These are phyloP conservation scores for Drosophila hawaiiensis DNA, from an alignment of 2,888 invertebrate genomes.

Conservation along the genomic window DNA sequence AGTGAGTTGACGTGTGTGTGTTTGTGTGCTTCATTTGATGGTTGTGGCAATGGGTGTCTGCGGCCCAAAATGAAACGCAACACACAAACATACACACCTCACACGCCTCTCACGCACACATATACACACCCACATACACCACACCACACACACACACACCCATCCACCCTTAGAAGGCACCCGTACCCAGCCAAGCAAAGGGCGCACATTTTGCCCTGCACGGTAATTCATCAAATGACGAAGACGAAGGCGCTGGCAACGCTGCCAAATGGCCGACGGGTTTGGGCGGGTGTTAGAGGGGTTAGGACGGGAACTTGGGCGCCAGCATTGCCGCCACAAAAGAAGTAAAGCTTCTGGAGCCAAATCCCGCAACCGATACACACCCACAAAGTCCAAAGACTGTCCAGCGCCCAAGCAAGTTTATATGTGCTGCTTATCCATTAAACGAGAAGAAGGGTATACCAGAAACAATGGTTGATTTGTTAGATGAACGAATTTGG, in stretches of 20 bases:
- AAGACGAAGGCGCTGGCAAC: slow-evolving; percentile 52
- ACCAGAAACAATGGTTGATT: not conserved
- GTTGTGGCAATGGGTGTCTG: slow-evolving; percentile 42
- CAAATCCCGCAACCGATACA: slow-evolving; percentile 41
- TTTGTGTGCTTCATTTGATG: slow-evolving; percentile 48
- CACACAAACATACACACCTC: slow-evolving; percentile 22
- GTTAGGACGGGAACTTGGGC: slow-evolving; percentile 43
- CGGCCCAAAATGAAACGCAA: slow-evolving; percentile 69
- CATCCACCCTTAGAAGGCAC: slow-evolving; percentile 26
- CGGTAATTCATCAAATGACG: slow-evolving; percentile 84
- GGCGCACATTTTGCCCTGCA: slow-evolving; percentile 74
- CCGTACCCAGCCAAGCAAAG: slow-evolving; percentile 41
- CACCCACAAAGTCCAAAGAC: slow-evolving; percentile 55
- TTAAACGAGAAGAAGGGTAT: slow-evolving; percentile 29
- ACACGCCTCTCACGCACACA: slow-evolving; percentile 7
- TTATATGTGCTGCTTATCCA: slow-evolving; percentile 42
- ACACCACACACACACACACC: not conserved
- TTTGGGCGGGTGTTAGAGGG: slow-evolving; percentile 8
- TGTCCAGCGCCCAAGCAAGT: slow-evolving; percentile 65
- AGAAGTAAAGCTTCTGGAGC: slow-evolving; percentile 79
- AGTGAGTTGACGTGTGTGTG: slow-evolving; percentile 32
- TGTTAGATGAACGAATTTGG: not conserved
- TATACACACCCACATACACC: slow-evolving; percentile 27
- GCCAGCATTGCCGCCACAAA: slow-evolving; percentile 68
- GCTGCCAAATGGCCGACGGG: slow-evolving; percentile 49